A percentile compares a stretch with the other conserved stretches of the same genome.
Evolutionary conservation across 2,113 vertebrate species (phyloP).

Genomic region (Ceyx cyanopectus): DNA sequence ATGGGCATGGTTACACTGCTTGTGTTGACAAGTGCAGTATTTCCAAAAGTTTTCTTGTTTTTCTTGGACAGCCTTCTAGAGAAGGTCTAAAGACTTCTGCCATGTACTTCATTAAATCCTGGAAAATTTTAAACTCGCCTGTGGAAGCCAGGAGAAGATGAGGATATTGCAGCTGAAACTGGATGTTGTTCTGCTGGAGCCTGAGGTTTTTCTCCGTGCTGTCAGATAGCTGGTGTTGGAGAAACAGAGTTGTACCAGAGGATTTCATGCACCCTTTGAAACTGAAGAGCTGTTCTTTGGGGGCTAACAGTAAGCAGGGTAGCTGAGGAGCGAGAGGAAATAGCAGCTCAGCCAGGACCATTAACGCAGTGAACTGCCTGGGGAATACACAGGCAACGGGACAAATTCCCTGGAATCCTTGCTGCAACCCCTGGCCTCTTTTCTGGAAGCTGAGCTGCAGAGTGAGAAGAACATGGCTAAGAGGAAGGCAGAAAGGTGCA

Average conservation of each 20-base stretch:
- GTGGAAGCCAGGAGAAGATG: constrained; percentile 44
- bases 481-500: not conserved
- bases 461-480: not conserved
- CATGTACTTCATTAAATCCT: constrained; percentile 45
- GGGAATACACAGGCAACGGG: not conserved
- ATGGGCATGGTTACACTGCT: constrained; percentile 35
- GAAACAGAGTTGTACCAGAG: not conserved
- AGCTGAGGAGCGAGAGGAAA: not conserved
- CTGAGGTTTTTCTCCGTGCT: constrained; percentile 7
- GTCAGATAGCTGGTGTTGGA: not conserved
- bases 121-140: constrained; percentile 48
- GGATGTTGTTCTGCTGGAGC: constrained; percentile 13
- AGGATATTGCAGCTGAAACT: constrained; percentile 20
- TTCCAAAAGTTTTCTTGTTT: constrained; percentile 52
- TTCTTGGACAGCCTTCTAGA: constrained; percentile 47
- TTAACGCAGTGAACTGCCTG: not conserved
- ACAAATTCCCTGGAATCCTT: not conserved
- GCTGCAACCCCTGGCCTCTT: not conserved
- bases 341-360: not conserved
- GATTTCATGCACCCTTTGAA: not conserved
- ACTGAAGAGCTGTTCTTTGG: not conserved
- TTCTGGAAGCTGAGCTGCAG: not conserved
- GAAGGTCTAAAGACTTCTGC: constrained; percentile 46
- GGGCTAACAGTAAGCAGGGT: not conserved
- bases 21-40: constrained; percentile 44